A percentile compares a stretch with the other conserved stretches of the same genome.
phyloP scores from a whole-genome alignment of 2,888 invertebrate genomes.

The Hirtodrosophila duncani region DNA sequence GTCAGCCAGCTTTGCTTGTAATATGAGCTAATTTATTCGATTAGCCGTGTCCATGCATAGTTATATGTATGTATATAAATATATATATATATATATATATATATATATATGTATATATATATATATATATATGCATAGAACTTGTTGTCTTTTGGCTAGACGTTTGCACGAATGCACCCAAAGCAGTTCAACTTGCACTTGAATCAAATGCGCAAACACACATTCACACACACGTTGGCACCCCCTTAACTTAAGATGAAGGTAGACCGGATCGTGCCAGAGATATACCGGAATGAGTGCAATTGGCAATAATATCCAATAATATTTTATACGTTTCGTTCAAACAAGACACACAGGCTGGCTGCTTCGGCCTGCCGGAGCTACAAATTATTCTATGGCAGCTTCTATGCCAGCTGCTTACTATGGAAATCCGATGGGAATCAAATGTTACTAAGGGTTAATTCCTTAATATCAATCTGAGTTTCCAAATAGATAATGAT shows the following conservation, averaged over 20 bases:
- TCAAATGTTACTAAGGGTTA: too few relatives aligned
- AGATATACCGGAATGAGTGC: constrained; percentile 32
- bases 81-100: background rate
- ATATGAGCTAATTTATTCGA: constrained; percentile 56
- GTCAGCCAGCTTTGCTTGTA: constrained; percentile 21
- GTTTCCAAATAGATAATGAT: too few relatives aligned
- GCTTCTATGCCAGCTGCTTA: too few relatives aligned
- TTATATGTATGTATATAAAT: background rate
- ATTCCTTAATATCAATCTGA: too few relatives aligned
- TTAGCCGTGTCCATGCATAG: constrained; percentile 37
- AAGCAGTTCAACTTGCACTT: constrained; percentile 33
- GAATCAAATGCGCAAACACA: constrained; percentile 20
- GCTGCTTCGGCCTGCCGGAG: too few relatives aligned
- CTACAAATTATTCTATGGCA: too few relatives aligned
- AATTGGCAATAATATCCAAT: background rate
- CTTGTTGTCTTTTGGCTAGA: too few relatives aligned
- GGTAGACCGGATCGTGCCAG: constrained; percentile 20
- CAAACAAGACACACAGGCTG: too few relatives aligned
- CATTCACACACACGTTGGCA: constrained; percentile 3
- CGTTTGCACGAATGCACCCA: constrained; percentile 30
- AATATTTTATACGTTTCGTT: too few relatives aligned
- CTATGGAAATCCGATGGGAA: too few relatives aligned
- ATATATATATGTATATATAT: constrained; percentile 26
- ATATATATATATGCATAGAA: too few relatives aligned
- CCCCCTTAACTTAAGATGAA: constrained; percentile 15